These are phyloP conservation scores for Xanthia icteritia DNA, from an alignment of 2,888 invertebrate species.

Conservation along the genomic window DNA sequence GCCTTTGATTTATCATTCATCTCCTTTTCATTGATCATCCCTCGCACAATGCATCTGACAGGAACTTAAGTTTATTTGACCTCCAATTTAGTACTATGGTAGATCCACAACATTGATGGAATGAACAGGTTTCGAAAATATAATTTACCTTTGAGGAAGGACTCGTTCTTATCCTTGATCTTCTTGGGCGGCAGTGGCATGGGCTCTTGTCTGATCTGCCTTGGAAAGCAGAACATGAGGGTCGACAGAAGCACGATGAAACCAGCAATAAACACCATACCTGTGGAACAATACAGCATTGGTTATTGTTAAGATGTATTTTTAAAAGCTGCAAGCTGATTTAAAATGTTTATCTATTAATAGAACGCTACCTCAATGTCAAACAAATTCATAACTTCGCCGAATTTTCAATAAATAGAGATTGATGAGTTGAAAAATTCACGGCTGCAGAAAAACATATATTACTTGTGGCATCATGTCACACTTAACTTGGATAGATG, in stretches of 20 bases:
- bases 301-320: neutral
- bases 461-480: slow-evolving; percentile 38
- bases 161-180: slow-evolving; percentile 82
- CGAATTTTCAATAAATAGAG: slow-evolving; percentile 40
- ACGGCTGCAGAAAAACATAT: slow-evolving; percentile 56
- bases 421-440: slow-evolving; percentile 49
- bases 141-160: slow-evolving; percentile 91
- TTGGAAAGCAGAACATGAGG: slow-evolving; percentile 97
- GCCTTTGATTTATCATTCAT: neutral
- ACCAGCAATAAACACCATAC: slow-evolving; percentile 95
- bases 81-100: neutral
- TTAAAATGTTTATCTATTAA: slow-evolving; percentile 12
- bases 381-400: slow-evolving; percentile 45
- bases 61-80: neutral
- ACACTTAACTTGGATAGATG: slow-evolving; percentile 55
- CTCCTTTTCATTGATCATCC: neutral
- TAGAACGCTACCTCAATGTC: slow-evolving; percentile 30
- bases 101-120: neutral
- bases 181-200: slow-evolving; percentile 79
- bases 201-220: slow-evolving; percentile 92
- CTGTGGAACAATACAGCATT: slow-evolving; percentile 81
- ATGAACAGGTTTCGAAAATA: neutral
- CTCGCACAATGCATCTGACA: neutral
- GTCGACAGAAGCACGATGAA: slow-evolving; percentile 95
- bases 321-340: neutral